Evolutionary conservation across 2,113 vertebrate species (phyloP).

Genomic region (Dendropsophus ebraccatus): DNA sequence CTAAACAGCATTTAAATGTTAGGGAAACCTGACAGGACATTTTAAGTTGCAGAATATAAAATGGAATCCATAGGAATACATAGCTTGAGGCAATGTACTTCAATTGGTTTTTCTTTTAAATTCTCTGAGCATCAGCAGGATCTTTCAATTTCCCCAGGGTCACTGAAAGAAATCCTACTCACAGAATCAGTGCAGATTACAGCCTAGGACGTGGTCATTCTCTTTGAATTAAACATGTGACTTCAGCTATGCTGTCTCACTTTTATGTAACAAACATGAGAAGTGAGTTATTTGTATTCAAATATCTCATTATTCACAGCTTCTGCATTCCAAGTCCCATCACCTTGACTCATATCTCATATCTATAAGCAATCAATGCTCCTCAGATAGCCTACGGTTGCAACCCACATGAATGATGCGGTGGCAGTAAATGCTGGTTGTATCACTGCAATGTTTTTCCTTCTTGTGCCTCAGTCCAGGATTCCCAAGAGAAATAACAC

Average conservation of each 20-base stretch:
- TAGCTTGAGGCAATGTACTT: slow-evolving; percentile 31
- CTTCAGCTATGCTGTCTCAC: slow-evolving; percentile 16
- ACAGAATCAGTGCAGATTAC: slow-evolving; percentile 9
- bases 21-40: not conserved
- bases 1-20: not conserved
- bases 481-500: slow-evolving; percentile 5
- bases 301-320: slow-evolving; percentile 13
- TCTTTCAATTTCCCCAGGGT: slow-evolving; percentile 50
- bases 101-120: slow-evolving; percentile 40
- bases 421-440: not conserved
- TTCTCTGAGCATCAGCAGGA: slow-evolving; percentile 46
- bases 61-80: slow-evolving; percentile 35
- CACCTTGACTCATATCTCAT: slow-evolving; percentile 33
- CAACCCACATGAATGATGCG: slow-evolving; percentile 3
- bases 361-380: slow-evolving; percentile 6
- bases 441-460: slow-evolving; percentile 8
- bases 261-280: slow-evolving; percentile 25
- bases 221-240: slow-evolving; percentile 43
- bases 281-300: slow-evolving; percentile 45
- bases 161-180: slow-evolving; percentile 40
- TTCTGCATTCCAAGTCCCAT: slow-evolving; percentile 43
- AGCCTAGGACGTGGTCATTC: slow-evolving; percentile 13
- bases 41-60: not conserved
- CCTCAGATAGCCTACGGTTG: not conserved
- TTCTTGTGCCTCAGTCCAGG: not conserved